Percentiles rank a stretch among this genome's conserved stretches.
These are phyloP conservation scores for Rhinogobius similis DNA, from an alignment of 2,113 vertebrate genomes.

Conservation along the genomic window DNA sequence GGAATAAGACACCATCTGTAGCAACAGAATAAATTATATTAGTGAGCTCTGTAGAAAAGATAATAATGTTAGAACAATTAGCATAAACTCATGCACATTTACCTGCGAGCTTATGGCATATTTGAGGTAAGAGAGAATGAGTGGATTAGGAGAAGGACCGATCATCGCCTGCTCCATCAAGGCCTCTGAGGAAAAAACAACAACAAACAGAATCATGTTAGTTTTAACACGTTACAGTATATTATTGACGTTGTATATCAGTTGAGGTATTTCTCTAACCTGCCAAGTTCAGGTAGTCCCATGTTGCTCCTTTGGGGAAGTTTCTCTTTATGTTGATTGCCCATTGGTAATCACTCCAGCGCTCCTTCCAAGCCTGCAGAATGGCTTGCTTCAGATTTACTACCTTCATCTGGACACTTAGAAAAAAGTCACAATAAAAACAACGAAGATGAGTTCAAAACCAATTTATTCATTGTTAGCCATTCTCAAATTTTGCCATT, in stretches of 20 bases:
- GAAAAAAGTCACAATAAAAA: background rate
- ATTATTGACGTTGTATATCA: background rate
- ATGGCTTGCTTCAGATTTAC: slow-evolving; percentile 97
- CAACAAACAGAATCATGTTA: slow-evolving; percentile 25
- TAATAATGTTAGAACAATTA: background rate
- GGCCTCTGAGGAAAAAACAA: slow-evolving; percentile 80
- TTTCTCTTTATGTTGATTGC: slow-evolving; percentile 97
- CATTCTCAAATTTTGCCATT: background rate
- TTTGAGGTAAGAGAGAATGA: slow-evolving; percentile 96
- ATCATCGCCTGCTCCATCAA: slow-evolving; percentile 97
- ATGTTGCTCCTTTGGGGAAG: slow-evolving; percentile 93
- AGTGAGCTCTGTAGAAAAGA: background rate
- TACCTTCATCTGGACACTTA: slow-evolving; percentile 84
- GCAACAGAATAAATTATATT: slow-evolving; percentile 8
- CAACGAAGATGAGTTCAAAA: background rate
- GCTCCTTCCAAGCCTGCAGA: slow-evolving; percentile 96
- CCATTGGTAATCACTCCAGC: slow-evolving; percentile 97
- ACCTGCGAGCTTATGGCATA: slow-evolving; percentile 98
- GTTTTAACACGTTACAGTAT: background rate
- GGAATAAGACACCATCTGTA: slow-evolving; percentile 97
- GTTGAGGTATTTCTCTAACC: slow-evolving; percentile 70
- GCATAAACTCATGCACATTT: background rate
- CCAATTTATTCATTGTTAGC: slow-evolving; percentile 19
- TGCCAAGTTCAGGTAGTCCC: slow-evolving; percentile 96
- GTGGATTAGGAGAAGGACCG: slow-evolving; percentile 93